These are phyloP conservation scores for Nasonia oneida DNA, from an alignment of 2,888 invertebrate genomes.

Conservation along the genomic window DNA sequence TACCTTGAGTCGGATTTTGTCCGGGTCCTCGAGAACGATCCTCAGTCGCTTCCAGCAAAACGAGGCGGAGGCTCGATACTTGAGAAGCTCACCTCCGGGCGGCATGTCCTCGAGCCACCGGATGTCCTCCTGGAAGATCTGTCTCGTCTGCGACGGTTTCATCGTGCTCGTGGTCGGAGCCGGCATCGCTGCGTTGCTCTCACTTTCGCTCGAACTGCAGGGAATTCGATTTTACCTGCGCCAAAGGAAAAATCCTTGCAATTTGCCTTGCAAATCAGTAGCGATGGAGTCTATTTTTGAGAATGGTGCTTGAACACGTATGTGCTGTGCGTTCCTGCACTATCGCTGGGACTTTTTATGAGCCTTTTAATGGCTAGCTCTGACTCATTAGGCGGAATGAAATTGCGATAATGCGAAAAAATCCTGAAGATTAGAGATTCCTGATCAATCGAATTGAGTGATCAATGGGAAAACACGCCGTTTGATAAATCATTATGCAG, in stretches of 20 bases:
- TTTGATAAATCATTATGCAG: neutral
- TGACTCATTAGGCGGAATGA: neutral
- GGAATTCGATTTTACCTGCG: neutral
- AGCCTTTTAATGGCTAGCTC: neutral
- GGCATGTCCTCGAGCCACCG: slow-evolving; percentile 72
- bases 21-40: slow-evolving; percentile 81
- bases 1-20: slow-evolving; percentile 81
- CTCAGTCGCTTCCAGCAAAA: slow-evolving; percentile 82
- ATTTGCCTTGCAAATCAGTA: neutral
- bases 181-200: slow-evolving; percentile 31
- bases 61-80: slow-evolving; percentile 80
- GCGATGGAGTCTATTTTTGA: too few species aligned
- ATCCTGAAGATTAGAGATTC: too few species aligned
- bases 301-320: too few species aligned
- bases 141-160: slow-evolving; percentile 17
- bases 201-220: neutral
- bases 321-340: neutral
- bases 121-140: slow-evolving; percentile 66
- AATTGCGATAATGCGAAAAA: too few species aligned
- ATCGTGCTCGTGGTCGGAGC: neutral
- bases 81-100: slow-evolving; percentile 80
- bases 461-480: neutral
- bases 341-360: neutral
- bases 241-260: neutral
- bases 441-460: too few species aligned